Conservation (phyloP, 2,888 invertebrate species). For the Diabrotica balteata region DNA sequence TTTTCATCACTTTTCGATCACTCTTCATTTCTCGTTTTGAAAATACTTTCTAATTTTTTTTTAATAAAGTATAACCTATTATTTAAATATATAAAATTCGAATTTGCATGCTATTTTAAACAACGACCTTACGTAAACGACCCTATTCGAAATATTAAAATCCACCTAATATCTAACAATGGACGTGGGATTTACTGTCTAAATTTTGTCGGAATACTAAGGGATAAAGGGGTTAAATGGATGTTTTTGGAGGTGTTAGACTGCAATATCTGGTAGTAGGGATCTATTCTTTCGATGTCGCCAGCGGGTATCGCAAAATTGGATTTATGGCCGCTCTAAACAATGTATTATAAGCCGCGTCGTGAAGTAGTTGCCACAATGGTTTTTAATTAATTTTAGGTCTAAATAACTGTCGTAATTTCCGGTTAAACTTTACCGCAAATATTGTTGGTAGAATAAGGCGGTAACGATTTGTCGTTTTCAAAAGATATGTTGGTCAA, state of each 20-base stretch:
- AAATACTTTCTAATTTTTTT: no score
- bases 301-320: conserved; percentile 20
- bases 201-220: conserved; percentile 10
- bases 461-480: no score
- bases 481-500: no score
- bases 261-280: conserved; percentile 20
- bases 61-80: no score
- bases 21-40: no score
- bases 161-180: conserved; percentile 17
- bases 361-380: neutral
- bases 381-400: conserved; percentile 25
- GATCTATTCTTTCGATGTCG: conserved; percentile 27
- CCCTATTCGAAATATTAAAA: conserved; percentile 18
- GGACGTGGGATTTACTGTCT: conserved; percentile 11
- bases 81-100: no score
- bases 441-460: no score
- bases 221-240: conserved; percentile 21
- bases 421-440: no score
- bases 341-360: conserved; percentile 13
- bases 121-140: no score
- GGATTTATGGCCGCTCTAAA: conserved; percentile 20
- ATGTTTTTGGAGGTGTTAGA: conserved; percentile 24
- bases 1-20: no score
- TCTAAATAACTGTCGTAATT: no score
- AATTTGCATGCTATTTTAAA: no score